phyloP scores from a whole-genome alignment of 1,140 invertebrate genomes.

The Alviniconcha marisindica region DNA sequence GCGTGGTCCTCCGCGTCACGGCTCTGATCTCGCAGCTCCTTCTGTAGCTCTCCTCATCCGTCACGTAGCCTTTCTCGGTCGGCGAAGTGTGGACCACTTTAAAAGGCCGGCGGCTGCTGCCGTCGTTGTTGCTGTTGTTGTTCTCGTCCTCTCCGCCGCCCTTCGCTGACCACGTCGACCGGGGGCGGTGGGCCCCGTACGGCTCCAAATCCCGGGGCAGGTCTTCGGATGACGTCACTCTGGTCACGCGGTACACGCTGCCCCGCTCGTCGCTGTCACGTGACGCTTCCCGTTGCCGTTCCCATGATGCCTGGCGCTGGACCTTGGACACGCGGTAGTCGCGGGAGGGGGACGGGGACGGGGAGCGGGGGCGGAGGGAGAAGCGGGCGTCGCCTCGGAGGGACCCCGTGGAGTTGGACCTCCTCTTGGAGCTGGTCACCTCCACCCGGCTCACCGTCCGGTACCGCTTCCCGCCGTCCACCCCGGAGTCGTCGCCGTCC shows the following conservation, averaged over 20 bases:
- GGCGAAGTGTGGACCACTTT: neutral
- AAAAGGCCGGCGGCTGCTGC: neutral
- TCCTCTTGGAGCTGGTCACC: neutral
- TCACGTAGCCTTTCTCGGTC: constrained; percentile 10
- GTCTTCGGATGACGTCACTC: constrained; percentile 6
- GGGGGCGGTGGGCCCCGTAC: too few relatives aligned
- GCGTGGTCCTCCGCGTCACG: too few relatives aligned
- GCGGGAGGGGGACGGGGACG: neutral
- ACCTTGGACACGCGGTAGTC: constrained; percentile 35
- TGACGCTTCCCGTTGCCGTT: neutral
- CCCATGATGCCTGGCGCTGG: neutral
- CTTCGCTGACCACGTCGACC: neutral
- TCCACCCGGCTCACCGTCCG: constrained; percentile 25
- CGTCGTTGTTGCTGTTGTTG: constrained; percentile 33
- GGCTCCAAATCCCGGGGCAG: neutral
- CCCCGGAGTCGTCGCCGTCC: constrained; percentile 18
- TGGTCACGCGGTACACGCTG: neutral
- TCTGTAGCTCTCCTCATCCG: constrained; percentile 19
- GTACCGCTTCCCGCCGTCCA: constrained; percentile 25
- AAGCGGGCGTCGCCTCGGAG: neutral
- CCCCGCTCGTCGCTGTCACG: neutral
- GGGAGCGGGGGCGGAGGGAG: neutral
- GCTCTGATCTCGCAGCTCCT: neutral
- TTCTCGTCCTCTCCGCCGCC: constrained; percentile 13
- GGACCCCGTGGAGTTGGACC: constrained; percentile 33